Evolutionary conservation across 2,888 invertebrate genomes (phyloP), one percentile per base, ranked within the genome.

Genomic region (Hirudinaria manillensis): DNA sequence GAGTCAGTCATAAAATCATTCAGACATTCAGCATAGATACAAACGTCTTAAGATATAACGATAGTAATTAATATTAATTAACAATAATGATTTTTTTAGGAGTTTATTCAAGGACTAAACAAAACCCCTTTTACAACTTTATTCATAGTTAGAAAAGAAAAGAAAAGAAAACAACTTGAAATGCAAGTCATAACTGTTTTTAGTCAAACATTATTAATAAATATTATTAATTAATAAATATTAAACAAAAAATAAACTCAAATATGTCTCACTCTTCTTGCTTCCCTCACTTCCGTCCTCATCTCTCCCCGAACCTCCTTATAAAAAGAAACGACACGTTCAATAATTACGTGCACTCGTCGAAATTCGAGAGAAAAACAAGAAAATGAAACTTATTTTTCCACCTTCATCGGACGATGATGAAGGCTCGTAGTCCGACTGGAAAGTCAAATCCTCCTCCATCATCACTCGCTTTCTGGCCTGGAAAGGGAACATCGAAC

Each of bases 351-450:
- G 21, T 29, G 29, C 1, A 61, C 3, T 1, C 1, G 1, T 61
- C n/a, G n/a, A 61, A 61, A 24, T 2, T 61, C 24, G n/a, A 61
- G n/a, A 61, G 24, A 2, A 27, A 61, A 16, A 27, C 3, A 61
- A 61, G 61, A 61, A 24, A 61, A 61, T 24, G 2, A 27, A 29
- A 61, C 29, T 61, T 61, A 61, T 61, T 61, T 61, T 29, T 61
- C 24, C 29, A 77, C 77, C 77, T 29, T 77, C 77, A 72, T 77
- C 77, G n/a, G 77, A 77, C n/a, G 70, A 56, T 27, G 77, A 77
- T 6, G 76, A 74, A 10, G 77, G 77, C 29, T 77, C 76, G 36
- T 77, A 77, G 51, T 77, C 77, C 3, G 77, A 77, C 70, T 75
- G 76, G 38, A 75, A 77, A 2, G 75, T 51, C 24, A 70, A 70